A percentile compares a stretch with the other conserved stretches of the same genome.
phyloP scores from a whole-genome alignment of 2,888 invertebrate genomes.

The Cataglyphis rosenhaueri region DNA sequence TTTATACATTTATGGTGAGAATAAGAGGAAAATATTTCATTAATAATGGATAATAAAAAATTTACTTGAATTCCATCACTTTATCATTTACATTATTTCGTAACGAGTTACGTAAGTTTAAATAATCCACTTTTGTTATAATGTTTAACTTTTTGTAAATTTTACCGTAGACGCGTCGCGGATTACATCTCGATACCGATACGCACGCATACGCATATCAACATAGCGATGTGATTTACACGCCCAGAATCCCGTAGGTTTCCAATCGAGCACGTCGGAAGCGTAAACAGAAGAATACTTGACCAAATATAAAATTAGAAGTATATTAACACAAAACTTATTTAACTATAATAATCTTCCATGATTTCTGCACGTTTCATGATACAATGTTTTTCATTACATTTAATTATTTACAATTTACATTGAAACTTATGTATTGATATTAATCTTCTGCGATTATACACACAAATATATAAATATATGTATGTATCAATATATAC shows the following conservation, averaged over 20 bases:
- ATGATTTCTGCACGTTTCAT: slow-evolving; percentile 1
- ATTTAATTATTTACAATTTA: slow-evolving; percentile 25
- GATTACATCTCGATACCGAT: slow-evolving; percentile 13
- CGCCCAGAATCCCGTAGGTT: slow-evolving; percentile 21
- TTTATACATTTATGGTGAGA: background rate
- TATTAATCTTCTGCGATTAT: slow-evolving; percentile 1
- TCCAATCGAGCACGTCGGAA: slow-evolving; percentile 23
- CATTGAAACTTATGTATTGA: slow-evolving; percentile 7
- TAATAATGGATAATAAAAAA: background rate
- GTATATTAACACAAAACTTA: slow-evolving; percentile 28
- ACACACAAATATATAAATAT: too few relatives aligned
- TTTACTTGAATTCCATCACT: background rate
- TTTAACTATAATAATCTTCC: slow-evolving; percentile 22
- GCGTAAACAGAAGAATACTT: slow-evolving; percentile 33
- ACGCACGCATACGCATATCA: slow-evolving; percentile 12
- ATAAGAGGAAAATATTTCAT: background rate
- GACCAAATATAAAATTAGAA: slow-evolving; percentile 35
- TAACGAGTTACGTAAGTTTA: slow-evolving; percentile 45
- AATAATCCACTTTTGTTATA: slow-evolving; percentile 41
- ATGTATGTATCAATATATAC: too few relatives aligned
- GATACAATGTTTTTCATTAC: background rate
- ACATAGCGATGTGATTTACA: slow-evolving; percentile 26
- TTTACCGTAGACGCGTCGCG: background rate
- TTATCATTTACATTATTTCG: background rate
- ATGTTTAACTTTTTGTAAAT: slow-evolving; percentile 23